Evolutionary conservation across 2,797 vertebrate genomes (phyloP).

Genomic region (Selene dorsalis): DNA sequence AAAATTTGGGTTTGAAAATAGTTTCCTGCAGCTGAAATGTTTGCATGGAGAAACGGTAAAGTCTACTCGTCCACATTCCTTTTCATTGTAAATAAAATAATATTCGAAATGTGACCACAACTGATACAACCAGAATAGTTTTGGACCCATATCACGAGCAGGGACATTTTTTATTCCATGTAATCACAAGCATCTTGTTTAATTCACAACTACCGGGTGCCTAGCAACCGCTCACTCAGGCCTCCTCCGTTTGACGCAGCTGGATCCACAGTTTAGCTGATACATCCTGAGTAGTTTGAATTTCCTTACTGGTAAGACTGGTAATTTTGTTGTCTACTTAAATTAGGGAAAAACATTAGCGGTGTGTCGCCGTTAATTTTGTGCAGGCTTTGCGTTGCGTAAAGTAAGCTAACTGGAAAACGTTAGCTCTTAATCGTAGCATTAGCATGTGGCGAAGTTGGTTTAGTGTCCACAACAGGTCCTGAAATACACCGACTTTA

Average conservation of each 20-base stretch:
- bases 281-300: not conserved
- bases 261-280: not conserved
- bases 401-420: not conserved
- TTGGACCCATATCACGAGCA: not conserved
- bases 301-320: not conserved
- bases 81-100: not conserved
- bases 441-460: not conserved
- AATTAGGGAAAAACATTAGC: no score
- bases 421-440: not conserved
- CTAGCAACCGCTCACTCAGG: fast-evolving
- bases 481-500: not conserved
- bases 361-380: no score
- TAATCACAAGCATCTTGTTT: not conserved
- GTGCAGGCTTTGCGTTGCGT: not conserved
- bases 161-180: no score
- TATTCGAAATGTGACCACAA: not conserved
- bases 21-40: not conserved
- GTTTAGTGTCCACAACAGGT: not conserved
- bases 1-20: slow-evolving; percentile 8
- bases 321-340: fast-evolving
- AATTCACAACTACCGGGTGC: not conserved
- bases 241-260: fast-evolving
- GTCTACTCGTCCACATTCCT: not conserved
- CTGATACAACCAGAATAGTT: not conserved
- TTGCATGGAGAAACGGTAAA: not conserved